Percentiles rank a stretch among this genome's conserved stretches.
Conservation (phyloP, 2,888 invertebrate genomes). For the Nemoura dubitans region DNA sequence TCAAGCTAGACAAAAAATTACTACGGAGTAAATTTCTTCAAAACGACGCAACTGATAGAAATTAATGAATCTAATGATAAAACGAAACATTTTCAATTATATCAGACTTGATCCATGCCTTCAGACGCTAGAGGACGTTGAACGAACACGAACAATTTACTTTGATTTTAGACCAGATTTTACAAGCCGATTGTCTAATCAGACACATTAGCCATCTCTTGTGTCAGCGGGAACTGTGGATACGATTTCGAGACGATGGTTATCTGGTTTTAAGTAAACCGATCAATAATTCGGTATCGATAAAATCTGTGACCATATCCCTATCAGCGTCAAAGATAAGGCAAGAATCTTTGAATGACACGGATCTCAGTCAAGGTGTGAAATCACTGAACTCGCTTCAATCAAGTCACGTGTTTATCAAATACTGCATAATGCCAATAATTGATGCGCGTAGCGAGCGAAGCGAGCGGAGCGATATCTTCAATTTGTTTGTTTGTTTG, state of each 20-base stretch:
- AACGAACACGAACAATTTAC: too few species aligned
- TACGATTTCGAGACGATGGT: neutral
- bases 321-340: neutral
- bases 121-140: too few species aligned
- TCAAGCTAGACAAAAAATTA: too few species aligned
- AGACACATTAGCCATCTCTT: neutral
- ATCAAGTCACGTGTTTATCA: neutral
- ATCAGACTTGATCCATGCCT: too few species aligned
- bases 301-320: constrained; percentile 19
- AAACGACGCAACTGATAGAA: too few species aligned
- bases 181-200: neutral
- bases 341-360: neutral
- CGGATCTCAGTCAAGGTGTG: neutral
- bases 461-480: too few species aligned
- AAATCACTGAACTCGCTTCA: neutral
- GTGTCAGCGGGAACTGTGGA: neutral
- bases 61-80: too few species aligned
- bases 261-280: neutral
- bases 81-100: too few species aligned
- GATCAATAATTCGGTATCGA: neutral
- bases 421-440: too few species aligned
- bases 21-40: too few species aligned
- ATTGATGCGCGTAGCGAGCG: too few species aligned
- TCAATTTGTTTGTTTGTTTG: too few species aligned
- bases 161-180: neutral